A percentile compares a stretch with the other conserved stretches of the same genome.
phyloP scores from a whole-genome alignment of 2,797 vertebrate species.

The Scarus forsteni region DNA sequence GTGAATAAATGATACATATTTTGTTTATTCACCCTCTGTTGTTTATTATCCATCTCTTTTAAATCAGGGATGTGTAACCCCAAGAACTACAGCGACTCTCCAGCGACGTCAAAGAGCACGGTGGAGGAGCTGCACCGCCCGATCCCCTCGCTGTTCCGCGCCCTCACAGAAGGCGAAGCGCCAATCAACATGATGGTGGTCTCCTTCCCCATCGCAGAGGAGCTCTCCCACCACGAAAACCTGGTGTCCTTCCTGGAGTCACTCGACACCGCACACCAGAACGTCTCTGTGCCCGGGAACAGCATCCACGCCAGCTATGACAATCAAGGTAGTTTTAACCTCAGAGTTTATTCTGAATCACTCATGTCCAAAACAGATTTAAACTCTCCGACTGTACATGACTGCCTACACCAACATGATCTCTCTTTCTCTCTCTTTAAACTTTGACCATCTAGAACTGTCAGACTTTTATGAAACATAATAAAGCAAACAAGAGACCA shows the following conservation, averaged over 20 bases:
- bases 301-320: conserved; percentile 91
- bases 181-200: conserved; percentile 97
- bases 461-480: no score
- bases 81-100: conserved; percentile 96
- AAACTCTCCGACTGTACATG: no score
- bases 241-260: conserved; percentile 96
- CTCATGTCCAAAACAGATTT: background rate
- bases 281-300: conserved; percentile 91
- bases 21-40: no score
- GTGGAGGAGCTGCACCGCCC: conserved; percentile 96
- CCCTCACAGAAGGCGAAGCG: conserved; percentile 94
- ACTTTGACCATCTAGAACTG: no score
- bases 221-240: conserved; percentile 95
- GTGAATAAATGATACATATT: no score
- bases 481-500: no score
- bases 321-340: conserved; percentile 69
- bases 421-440: no score
- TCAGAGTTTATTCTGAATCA: no score
- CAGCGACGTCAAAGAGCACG: conserved; percentile 97
- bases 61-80: conserved; percentile 96
- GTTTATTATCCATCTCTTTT: background rate
- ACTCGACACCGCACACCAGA: conserved; percentile 92
- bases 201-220: conserved; percentile 95
- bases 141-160: conserved; percentile 96
- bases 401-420: no score